Conservation (phyloP, 2,113 vertebrate species). For the Callithrix jacchus region DNA sequence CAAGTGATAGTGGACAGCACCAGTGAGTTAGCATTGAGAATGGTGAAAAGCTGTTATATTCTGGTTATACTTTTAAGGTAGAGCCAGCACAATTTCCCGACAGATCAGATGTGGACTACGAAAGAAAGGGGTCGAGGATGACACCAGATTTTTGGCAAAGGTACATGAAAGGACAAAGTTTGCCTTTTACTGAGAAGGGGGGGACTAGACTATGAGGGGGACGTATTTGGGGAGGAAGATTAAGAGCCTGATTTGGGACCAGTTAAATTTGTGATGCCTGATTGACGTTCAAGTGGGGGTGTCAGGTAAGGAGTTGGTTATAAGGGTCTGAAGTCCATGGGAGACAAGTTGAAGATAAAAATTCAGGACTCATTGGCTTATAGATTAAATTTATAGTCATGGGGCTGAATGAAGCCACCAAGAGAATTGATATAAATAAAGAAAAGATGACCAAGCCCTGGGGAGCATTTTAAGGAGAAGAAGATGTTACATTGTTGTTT, state of each 20-base stretch:
- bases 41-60: constrained; percentile 26
- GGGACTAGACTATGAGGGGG: background rate
- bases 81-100: background rate
- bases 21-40: background rate
- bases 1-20: background rate
- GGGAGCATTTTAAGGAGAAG: background rate
- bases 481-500: background rate
- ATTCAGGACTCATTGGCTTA: constrained; percentile 15
- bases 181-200: constrained; percentile 12
- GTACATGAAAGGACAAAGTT: background rate
- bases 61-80: background rate
- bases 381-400: constrained; percentile 8
- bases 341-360: background rate
- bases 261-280: constrained; percentile 1
- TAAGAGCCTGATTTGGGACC: background rate
- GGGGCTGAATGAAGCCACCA: background rate
- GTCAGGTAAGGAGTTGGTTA: background rate
- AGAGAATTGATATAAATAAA: constrained; percentile 36
- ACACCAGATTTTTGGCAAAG: background rate
- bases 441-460: background rate
- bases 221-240: background rate
- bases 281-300: constrained; percentile 35
- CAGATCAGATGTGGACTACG: background rate
- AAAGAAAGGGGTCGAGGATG: background rate
- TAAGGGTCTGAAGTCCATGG: background rate